Conservation (phyloP, 1,140 invertebrate species). For the Drosophila pandora region DNA sequence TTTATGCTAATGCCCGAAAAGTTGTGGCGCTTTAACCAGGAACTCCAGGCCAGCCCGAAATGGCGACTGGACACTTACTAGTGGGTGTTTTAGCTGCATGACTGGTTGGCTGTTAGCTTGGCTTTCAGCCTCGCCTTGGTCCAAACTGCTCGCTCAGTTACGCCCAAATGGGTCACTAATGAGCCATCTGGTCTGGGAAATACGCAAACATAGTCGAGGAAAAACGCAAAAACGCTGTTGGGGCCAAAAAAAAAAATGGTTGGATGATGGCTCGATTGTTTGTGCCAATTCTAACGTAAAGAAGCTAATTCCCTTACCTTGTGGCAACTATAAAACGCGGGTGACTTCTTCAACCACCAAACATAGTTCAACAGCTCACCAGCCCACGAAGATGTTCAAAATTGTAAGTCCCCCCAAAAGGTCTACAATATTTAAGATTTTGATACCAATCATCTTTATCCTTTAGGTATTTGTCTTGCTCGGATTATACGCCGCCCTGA, state of each 20-base stretch:
- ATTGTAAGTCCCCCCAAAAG: constrained; percentile 46
- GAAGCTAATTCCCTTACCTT: constrained; percentile 46
- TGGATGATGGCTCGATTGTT: constrained; percentile 74
- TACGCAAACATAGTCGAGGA: constrained; percentile 18
- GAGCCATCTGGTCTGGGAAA: constrained; percentile 63
- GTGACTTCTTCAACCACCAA: constrained; percentile 49
- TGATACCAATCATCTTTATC: background rate
- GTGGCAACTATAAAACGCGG: constrained; percentile 60
- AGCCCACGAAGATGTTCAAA: constrained; percentile 63
- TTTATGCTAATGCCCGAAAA: constrained; percentile 54
- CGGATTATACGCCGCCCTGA: constrained; percentile 24
- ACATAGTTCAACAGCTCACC: constrained; percentile 49
- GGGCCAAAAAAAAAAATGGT: constrained; percentile 21
- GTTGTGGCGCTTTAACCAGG: constrained; percentile 26
- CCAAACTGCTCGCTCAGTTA: constrained; percentile 61
- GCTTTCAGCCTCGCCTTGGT: constrained; percentile 52
- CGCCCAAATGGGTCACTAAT: constrained; percentile 79
- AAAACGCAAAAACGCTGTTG: constrained; percentile 26
- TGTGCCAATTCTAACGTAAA: constrained; percentile 82
- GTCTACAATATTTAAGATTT: background rate
- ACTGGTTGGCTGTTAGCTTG: constrained; percentile 19
- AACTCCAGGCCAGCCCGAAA: background rate
- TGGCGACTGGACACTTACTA: background rate
- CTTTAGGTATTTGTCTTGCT: constrained; percentile 48
- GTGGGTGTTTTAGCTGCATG: constrained; percentile 23